Base-by-base conservation (phyloP, 2,888 invertebrate species). In the Drosophila peninsularis region DNA sequence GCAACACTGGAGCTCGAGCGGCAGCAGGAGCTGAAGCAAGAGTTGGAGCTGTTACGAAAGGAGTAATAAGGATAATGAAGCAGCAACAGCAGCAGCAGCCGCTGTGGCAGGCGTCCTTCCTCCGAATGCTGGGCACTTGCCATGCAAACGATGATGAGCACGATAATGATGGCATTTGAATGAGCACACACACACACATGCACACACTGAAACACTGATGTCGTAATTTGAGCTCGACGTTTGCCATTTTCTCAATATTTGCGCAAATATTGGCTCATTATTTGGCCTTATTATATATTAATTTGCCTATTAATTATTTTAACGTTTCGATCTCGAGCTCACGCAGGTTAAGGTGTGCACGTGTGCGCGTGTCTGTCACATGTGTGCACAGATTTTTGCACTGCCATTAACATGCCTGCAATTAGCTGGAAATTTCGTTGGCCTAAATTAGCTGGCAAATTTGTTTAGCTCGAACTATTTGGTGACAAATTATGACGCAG, bases 31-130 rank as follows among this genome's bases (percentile, higher is more conserved):
- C 39, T 21, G 45, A 24, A 34, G 52, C 64, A 64, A 68, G 61
- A 69, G 39, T 60, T 61, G 32, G 45, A 53, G 54, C 47, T 19
- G 50, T 49, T 60, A 64, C 78, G 82, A 85, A 87, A 82, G 82
- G 88, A 87, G 85, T 85, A 85, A 85, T 84, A 84, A 78, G 85
- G 85, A 85, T 85, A 85, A 85, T 85, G 85, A 85, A 85, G 79
- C 79, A 66, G 79, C 73, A 76, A 58, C 24, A 30, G 27, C 75
- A 67, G 79, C 73, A 76, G 56, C 75, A 65, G 34, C 56, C 37
- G 37, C 37, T 49, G 50, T 71, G 81, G 69, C 84, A 76, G 76
- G 62, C 67, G 67, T 61, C 78, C 60, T 41, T 45, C 56, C 41
- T 19, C 30, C 10, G 37, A 14, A 42, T 52, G 55, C 70, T 62